Evolutionary conservation across 2,797 vertebrate species (phyloP), one percentile per base, ranked within the genome.

Genomic region (Ficedula albicollis): DNA sequence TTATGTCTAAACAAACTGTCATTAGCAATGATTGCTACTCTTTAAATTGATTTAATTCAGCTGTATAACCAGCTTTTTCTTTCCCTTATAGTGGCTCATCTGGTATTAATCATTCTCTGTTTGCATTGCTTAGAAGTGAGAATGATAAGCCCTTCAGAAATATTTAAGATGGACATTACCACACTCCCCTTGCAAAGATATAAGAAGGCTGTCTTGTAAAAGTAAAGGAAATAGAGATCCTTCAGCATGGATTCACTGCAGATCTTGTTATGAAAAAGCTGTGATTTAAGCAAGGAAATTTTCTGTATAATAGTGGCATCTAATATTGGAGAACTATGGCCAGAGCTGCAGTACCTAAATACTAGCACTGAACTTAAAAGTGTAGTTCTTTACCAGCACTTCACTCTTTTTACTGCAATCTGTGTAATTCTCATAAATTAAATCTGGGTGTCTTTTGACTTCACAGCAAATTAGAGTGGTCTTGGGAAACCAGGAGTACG

Each of bases 1-100:
- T 92, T 86, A 91, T 46, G n/a, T 93, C 76, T 88, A 88, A 94
- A 91, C 77, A 93, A 91, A 32, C 83, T 94, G 82, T 91, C 87
- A 66, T 86, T 89, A 92, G 43, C 66, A 68, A 38, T 81, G 89
- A 91, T 75, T 91, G 85, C 59, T 86, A 32, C 52, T 89, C 62
- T 89, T 72, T 55, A 73, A 89, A 86, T 75, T 86, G 20, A 85
- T 90, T 75, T 83, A 84, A 69, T 89, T 95, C 89, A 95, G 73
- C 87, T 93, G 64, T 66, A 32, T 92, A 92, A 90, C 44, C 39
- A 85, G 72, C n/a, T 77, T 77, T 84, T 93, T 49, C 64, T 75
- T 95, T 80, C 43, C 11, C 27, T 92, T 21, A 36, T 69, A 68
- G 43, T 39, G 21, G 39, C 38, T 96, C 89, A 76, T 94, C 76